A percentile compares a stretch with the other conserved stretches of the same genome.
Evolutionary conservation across 1,140 invertebrate species (phyloP).

Genomic region (Triops longicaudatus): DNA sequence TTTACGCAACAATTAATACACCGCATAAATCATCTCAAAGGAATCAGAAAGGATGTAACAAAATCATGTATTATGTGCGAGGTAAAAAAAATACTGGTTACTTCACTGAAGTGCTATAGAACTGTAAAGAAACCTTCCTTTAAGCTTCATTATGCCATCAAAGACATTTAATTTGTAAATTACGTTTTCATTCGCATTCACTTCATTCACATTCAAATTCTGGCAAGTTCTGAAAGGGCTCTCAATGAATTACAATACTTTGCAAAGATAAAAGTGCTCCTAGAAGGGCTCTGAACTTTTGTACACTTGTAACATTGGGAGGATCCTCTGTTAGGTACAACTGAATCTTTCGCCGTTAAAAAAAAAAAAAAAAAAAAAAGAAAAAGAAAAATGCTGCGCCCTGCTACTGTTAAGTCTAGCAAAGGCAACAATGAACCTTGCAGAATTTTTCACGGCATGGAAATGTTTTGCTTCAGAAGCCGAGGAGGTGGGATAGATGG

Average conservation of each 20-base stretch:
- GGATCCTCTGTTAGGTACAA: too few species aligned
- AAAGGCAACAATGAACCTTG: background rate
- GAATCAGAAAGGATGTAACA: background rate
- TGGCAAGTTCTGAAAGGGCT: background rate
- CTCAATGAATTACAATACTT: background rate
- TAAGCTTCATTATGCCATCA: background rate
- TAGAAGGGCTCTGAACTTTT: too few species aligned
- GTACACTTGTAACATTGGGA: too few species aligned
- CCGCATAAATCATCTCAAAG: background rate
- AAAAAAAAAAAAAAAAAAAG: too few species aligned
- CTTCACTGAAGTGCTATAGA: background rate
- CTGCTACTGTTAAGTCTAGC: background rate
- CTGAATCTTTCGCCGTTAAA: too few species aligned
- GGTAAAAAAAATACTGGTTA: too few species aligned
- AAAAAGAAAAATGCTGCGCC: background rate
- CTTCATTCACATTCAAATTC: background rate
- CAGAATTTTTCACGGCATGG: background rate
- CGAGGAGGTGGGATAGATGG: background rate
- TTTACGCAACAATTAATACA: background rate
- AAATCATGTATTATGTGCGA: background rate
- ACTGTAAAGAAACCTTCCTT: background rate
- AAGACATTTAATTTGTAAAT: background rate
- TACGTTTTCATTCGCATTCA: background rate
- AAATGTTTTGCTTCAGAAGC: background rate
- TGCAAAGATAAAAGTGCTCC: too few species aligned